Evolutionary conservation across 2,797 vertebrate species (phyloP), one percentile per base, ranked within the genome.

Genomic region (Muraenolepis orangiensis): DNA sequence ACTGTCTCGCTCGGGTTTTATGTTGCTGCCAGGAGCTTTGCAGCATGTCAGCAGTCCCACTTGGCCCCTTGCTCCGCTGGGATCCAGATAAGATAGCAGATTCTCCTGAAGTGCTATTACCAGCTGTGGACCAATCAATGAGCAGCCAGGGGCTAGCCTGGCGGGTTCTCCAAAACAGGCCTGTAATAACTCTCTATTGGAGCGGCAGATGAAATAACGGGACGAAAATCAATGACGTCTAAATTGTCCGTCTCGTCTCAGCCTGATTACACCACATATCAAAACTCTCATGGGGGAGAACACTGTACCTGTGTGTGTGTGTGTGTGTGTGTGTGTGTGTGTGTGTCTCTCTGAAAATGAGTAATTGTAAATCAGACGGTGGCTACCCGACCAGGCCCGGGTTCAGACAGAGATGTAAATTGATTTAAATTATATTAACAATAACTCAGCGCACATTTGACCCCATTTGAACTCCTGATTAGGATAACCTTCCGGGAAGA

Each of bases 91-190:
- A 87, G 80, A 81, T 71, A 75, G 38, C 61, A 80, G 67, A 73
- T 74, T 78, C 28, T 84, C 73, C 72, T 83, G 75, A 74, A 87
- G 85, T 28, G 57, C 66, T 83, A 69, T 80, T 26, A 14, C 72
- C 64, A 66, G 75, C 80, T 82, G 32, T 74, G 76, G 77, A 64
- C 66, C 80, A 88, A 89, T 90, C 85, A 83, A 88, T 89, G 73
- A 81, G 74, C 38, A 76, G 69, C 71, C 70, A 67, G 70, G 34
- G 70, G 34, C 73, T 29, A 74, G 61, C 78, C 70, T 70, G 77
- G 73, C 72, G 75, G 74, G 76, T 74, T 70, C 72, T 73, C 71
- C 78, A 28, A 74, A 73, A 72, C 28, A 18, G 72, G 61, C 20
- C 46, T 71, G 73, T 75, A 74, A 82, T 80, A 84, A 81, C 76